phyloP scores from a whole-genome alignment of 2,113 vertebrate species.

The Tachuris rubrigastra region DNA sequence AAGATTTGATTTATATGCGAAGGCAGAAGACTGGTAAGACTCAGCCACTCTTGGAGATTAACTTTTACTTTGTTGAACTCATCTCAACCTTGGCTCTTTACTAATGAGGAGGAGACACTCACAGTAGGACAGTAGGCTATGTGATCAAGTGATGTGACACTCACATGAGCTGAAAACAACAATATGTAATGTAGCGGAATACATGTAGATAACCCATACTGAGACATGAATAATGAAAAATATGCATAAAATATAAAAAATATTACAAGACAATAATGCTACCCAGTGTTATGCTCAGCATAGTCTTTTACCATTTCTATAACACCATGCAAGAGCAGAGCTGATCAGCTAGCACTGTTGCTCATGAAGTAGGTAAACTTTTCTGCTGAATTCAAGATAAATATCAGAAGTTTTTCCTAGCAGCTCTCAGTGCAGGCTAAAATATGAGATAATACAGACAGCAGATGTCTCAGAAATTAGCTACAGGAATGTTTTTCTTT shows the following conservation, averaged over 20 bases:
- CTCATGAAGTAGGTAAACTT: neutral
- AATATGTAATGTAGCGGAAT: neutral
- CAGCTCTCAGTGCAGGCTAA: neutral
- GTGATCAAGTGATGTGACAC: neutral
- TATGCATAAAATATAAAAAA: neutral
- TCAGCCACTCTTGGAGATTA: neutral
- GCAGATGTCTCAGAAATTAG: neutral
- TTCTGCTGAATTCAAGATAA: neutral
- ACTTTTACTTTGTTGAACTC: neutral
- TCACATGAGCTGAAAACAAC: neutral
- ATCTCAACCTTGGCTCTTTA: neutral
- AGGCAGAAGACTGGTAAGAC: conserved; percentile 68
- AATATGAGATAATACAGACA: neutral
- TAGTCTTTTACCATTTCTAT: neutral
- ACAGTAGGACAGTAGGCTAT: neutral
- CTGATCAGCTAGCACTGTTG: neutral
- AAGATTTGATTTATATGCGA: conserved; percentile 16
- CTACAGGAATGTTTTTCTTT: neutral
- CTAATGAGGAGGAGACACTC: neutral
- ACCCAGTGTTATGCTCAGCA: neutral
- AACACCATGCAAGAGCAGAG: neutral
- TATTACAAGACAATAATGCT: neutral
- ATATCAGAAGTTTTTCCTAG: neutral
- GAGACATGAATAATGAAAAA: neutral
- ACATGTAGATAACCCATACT: neutral